Conservation (phyloP, 1,140 invertebrate genomes). For the Drosophila gunungcola region DNA sequence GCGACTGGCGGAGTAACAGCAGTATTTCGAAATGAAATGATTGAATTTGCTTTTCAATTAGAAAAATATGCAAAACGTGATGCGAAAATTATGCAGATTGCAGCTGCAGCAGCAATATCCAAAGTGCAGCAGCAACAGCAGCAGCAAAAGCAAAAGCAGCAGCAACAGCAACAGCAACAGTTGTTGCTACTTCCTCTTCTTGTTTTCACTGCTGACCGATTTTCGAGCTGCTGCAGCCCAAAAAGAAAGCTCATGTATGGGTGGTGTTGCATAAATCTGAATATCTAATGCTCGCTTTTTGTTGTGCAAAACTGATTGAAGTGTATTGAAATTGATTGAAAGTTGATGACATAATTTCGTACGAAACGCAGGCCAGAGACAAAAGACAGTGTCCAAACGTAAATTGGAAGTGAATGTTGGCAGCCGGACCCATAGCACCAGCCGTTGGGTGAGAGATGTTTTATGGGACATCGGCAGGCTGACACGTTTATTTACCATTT, state of each 20-base stretch:
- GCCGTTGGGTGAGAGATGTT: constrained; percentile 36
- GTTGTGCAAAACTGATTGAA: constrained; percentile 74
- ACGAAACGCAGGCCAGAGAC: constrained; percentile 36
- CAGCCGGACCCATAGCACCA: constrained; percentile 22
- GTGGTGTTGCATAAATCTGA: constrained; percentile 69
- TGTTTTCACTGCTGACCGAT: constrained; percentile 44
- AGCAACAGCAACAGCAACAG: constrained; percentile 3
- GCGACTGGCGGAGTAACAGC: constrained; percentile 5
- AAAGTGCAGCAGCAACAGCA: neutral
- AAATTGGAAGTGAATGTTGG: constrained; percentile 70
- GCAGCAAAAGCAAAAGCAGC: constrained; percentile 1
- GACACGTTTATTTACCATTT: constrained; percentile 32
- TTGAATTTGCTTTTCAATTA: constrained; percentile 65
- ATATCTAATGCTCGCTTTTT: constrained; percentile 65
- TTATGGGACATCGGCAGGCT: constrained; percentile 41
- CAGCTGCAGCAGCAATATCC: constrained; percentile 34
- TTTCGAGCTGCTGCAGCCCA: constrained; percentile 24
- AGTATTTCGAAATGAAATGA: constrained; percentile 60
- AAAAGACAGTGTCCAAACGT: constrained; percentile 46
- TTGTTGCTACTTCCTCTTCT: constrained; percentile 39
- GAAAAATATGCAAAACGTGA: constrained; percentile 64
- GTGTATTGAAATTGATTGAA: constrained; percentile 77
- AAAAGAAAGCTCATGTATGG: constrained; percentile 55
- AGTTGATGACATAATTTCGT: constrained; percentile 73
- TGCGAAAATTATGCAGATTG: constrained; percentile 63